These are phyloP conservation scores for Parascotia fuliginaria DNA, from an alignment of 2,888 invertebrate species.

Conservation along the genomic window DNA sequence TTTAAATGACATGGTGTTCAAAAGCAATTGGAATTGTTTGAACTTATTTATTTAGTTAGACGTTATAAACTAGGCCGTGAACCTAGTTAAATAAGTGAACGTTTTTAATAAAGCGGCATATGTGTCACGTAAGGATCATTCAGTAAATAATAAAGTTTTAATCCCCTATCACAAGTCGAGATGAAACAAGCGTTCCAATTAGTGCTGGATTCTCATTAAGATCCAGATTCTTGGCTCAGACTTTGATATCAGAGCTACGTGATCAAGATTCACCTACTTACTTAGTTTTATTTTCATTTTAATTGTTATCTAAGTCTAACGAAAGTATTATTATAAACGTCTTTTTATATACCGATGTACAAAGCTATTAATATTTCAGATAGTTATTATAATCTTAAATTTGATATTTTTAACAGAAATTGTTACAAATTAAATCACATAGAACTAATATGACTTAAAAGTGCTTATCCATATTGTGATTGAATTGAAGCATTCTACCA, in stretches of 20 bases:
- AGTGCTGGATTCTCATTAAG: slow-evolving; percentile 78
- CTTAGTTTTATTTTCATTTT: slow-evolving; percentile 59
- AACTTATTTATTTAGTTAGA: background rate
- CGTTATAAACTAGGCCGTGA: background rate
- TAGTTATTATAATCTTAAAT: no score
- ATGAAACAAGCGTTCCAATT: slow-evolving; percentile 80
- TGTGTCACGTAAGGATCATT: slow-evolving; percentile 46
- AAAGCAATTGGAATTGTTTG: no score
- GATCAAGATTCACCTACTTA: slow-evolving; percentile 73
- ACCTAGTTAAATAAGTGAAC: background rate
- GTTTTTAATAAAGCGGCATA: slow-evolving; percentile 30
- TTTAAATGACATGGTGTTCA: no score
- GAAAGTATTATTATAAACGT: slow-evolving; percentile 1
- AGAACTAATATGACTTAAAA: no score
- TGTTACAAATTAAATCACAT: no score
- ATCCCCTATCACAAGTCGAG: slow-evolving; percentile 59
- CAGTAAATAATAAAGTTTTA: slow-evolving; percentile 65
- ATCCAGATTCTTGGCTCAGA: slow-evolving; percentile 74
- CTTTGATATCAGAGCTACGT: slow-evolving; percentile 77
- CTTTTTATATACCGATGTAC: background rate
- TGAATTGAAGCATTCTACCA: slow-evolving; percentile 4
- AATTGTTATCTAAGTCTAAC: slow-evolving; percentile 33
- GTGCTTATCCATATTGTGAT: slow-evolving; percentile 6
- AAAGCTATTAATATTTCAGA: no score
- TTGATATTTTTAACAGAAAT: no score